These are phyloP conservation scores for Philonicus albiceps DNA, from an alignment of 2,888 invertebrate genomes.

Conservation along the genomic window DNA sequence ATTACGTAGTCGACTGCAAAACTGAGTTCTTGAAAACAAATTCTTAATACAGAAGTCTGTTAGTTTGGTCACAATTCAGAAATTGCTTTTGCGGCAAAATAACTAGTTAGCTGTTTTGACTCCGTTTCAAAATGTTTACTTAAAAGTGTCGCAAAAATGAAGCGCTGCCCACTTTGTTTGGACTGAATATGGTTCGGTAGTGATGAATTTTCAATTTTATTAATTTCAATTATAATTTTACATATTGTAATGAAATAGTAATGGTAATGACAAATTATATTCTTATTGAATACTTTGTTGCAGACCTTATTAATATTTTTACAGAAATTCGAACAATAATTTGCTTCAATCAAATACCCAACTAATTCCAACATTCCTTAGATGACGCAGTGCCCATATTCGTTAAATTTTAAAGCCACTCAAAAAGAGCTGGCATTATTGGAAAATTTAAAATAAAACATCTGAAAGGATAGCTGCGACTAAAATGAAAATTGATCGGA, in stretches of 20 bases:
- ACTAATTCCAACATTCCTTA: background rate
- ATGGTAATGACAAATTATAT: background rate
- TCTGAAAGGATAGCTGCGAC: background rate
- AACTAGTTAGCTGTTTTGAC: no score
- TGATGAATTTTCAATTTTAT: no score
- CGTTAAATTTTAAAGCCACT: background rate
- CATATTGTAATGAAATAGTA: background rate
- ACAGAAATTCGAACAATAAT: background rate
- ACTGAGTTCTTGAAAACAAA: no score
- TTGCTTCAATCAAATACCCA: background rate
- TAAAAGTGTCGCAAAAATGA: no score
- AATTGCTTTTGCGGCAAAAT: no score
- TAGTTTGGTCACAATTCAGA: no score
- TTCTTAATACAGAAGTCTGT: no score
- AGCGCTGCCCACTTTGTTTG: no score
- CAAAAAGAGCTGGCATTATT: background rate
- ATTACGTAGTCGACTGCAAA: no score
- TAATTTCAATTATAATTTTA: no score
- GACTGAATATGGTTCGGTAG: no score
- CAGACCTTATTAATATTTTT: background rate
- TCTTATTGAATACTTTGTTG: background rate
- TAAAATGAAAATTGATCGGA: constrained; percentile 41
- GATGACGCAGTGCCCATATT: background rate
- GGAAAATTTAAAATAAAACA: background rate
- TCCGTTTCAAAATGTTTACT: no score